Evolutionary conservation across 2,888 invertebrate species (phyloP), one percentile per base, ranked within the genome.

Genomic region (Seira musarum): DNA sequence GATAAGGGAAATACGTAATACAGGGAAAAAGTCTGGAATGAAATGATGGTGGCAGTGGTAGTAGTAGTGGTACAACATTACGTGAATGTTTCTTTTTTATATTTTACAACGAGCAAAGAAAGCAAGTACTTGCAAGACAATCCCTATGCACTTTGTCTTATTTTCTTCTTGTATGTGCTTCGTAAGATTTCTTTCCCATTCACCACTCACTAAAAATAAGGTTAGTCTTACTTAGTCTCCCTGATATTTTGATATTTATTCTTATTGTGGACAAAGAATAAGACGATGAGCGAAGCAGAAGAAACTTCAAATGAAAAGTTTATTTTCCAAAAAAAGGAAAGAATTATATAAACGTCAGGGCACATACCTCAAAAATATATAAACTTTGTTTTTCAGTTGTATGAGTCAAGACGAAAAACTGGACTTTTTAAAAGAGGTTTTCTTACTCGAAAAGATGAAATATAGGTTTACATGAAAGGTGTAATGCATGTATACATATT

Each of bases 1-100:
- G 79, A 79, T 79, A 79, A 79, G 73, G 17, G 21, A 66, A 24
- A 24, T 53, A 49, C 19, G 40, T 21, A 71, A 40, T 35, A 71
- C 61, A 60, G 13, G 17, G 53, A 46, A 46, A 67, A 49, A 67
- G 46, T 40, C 40, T 40, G 40, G 6, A 6, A 15, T 6, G 17
- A n/a, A 57, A 19, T 10, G 19, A 2, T n/a, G 13, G 57, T n/a
- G 53, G 17, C 49, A 68, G 6, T 22, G 30, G 22, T 53, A 24
- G 49, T 25, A 68, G 53, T 53, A 13, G n/a, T 53, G 53, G 53
- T n/a, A 3, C 53, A n/a, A 53, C 15, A 13, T 3, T 53, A 2
- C 17, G 13, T 53, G 2, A 3, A 53, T 53, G 53, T 53, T 53
- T n/a, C 53, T 53, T 17, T 53, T 53, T 53, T 30, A 30, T 8